Conservation (phyloP, 2,888 invertebrate species). For the Tenthredo notha region DNA sequence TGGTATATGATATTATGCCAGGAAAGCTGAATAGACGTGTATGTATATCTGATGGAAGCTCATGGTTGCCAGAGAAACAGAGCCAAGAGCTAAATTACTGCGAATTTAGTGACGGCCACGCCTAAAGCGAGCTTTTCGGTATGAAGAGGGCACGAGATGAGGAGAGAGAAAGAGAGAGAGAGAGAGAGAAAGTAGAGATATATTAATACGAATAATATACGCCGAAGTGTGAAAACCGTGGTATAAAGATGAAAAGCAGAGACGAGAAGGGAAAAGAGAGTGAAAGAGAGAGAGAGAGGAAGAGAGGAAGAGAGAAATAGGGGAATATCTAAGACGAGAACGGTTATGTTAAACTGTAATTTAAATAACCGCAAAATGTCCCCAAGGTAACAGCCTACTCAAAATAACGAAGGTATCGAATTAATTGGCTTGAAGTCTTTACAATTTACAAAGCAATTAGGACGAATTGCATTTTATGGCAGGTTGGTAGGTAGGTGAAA, state of each 20-base stretch:
- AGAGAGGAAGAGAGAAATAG: conserved; percentile 15
- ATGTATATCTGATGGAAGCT: background rate
- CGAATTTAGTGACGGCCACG: conserved; percentile 42
- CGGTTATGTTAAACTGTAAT: conserved; percentile 69
- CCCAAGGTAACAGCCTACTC: conserved; percentile 36
- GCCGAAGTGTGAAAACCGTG: background rate
- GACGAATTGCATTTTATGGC: conserved; percentile 22
- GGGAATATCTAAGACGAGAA: conserved; percentile 62
- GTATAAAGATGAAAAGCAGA: background rate
- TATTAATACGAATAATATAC: conserved; percentile 22
- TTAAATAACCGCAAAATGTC: conserved; percentile 66
- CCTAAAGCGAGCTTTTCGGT: conserved; percentile 24
- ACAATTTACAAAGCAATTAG: conserved; percentile 38
- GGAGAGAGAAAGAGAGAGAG: conserved; percentile 40
- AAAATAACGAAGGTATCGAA: conserved; percentile 34
- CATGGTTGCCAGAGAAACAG: background rate
- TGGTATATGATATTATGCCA: background rate
- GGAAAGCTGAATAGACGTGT: background rate
- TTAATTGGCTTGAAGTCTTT: conserved; percentile 32
- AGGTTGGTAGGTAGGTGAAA: background rate
- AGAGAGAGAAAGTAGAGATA: conserved; percentile 41
- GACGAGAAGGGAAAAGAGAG: conserved; percentile 54
- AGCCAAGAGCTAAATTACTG: conserved; percentile 42
- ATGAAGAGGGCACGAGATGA: background rate
- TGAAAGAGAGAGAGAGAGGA: conserved; percentile 40